Percentiles rank a stretch among this genome's conserved stretches.
Evolutionary conservation across 2,113 vertebrate species (phyloP).

Genomic region (Oncorhynchus tshawytscha): DNA sequence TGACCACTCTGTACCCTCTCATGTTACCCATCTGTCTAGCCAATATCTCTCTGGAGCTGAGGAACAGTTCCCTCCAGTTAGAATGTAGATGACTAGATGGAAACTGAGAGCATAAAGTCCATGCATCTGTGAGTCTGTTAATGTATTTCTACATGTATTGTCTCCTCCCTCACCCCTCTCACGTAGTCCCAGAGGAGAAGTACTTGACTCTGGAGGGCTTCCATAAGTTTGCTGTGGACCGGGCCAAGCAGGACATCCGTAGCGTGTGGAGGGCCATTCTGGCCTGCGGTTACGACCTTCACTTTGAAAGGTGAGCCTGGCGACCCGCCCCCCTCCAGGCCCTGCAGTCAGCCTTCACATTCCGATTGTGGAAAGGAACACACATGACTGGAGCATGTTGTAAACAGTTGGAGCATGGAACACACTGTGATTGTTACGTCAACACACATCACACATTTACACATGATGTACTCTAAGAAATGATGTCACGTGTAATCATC

Average conservation of each 20-base stretch:
- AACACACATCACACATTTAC: not conserved
- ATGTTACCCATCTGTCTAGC: too few species aligned
- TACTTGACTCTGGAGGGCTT: constrained; percentile 95
- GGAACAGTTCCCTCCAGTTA: too few species aligned
- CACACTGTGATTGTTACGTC: not conserved
- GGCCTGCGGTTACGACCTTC: constrained; percentile 94
- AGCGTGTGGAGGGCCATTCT: constrained; percentile 95
- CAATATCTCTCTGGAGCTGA: too few species aligned
- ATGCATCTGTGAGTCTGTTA: too few species aligned
- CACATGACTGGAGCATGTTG: not conserved
- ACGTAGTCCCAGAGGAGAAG: constrained; percentile 91
- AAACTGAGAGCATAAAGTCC: too few species aligned
- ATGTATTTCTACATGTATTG: not conserved
- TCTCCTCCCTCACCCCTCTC: constrained; percentile 9
- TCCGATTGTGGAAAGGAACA: not conserved
- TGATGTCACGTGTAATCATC: not conserved
- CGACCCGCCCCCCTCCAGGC: not conserved
- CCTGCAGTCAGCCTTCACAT: not conserved
- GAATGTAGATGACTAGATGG: too few species aligned
- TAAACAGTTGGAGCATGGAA: not conserved
- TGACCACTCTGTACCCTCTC: not conserved
- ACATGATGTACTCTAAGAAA: not conserved
- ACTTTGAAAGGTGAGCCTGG: constrained; percentile 88
- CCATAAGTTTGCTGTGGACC: constrained; percentile 90
- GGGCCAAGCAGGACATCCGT: constrained; percentile 95